phyloP scores from a whole-genome alignment of 2,888 invertebrate species.

The Epinotia brunnichana region DNA sequence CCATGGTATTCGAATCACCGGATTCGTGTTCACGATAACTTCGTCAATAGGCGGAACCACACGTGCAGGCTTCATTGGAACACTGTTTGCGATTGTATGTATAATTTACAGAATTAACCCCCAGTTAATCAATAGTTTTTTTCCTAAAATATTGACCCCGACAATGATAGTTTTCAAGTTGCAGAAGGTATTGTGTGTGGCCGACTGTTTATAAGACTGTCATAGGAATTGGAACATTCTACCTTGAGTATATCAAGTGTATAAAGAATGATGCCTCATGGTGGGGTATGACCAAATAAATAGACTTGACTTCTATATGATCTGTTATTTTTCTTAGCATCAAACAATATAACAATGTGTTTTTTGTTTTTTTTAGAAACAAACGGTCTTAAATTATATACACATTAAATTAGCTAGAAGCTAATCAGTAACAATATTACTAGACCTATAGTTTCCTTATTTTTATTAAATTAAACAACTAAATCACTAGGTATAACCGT shows the following conservation, averaged over 20 bases:
- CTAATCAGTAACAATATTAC: too few relatives aligned
- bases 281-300: background rate
- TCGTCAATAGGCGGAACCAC: constrained; percentile 66
- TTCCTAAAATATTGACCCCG: background rate
- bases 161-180: background rate
- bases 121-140: constrained; percentile 13
- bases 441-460: too few relatives aligned
- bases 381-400: too few relatives aligned
- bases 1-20: constrained; percentile 76
- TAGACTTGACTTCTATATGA: background rate
- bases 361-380: too few relatives aligned
- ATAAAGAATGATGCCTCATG: background rate
- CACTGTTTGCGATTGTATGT: constrained; percentile 75
- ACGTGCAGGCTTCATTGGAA: constrained; percentile 76
- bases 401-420: too few relatives aligned
- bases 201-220: too few relatives aligned
- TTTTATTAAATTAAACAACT: too few relatives aligned
- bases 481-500: too few relatives aligned
- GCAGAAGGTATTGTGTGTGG: background rate
- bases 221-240: too few relatives aligned
- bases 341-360: background rate
- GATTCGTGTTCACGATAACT: constrained; percentile 72
- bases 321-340: background rate
- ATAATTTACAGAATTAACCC: constrained; percentile 38
- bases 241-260: too few relatives aligned